Base-by-base conservation (phyloP, 2,113 vertebrate species). In the Platichthys stellatus region DNA sequence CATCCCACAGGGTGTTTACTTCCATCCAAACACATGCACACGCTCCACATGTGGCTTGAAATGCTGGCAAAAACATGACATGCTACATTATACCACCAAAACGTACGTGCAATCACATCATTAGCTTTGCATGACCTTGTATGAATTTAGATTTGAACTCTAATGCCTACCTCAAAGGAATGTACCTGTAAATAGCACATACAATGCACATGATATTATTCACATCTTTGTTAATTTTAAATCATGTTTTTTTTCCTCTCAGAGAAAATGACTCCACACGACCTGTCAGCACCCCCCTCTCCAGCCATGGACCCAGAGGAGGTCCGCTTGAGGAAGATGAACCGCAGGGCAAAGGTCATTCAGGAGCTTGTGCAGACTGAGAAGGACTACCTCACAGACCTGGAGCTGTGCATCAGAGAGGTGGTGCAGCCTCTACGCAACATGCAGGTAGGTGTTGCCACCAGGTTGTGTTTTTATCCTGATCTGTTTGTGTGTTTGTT, bases 281-380 rank as follows among this genome's bases (percentile, higher is more conserved):
- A 76, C 0, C 89, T 87, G 63, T 89, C 93, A 17, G 76, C 82
- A 0, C 83, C 90, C 6, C 76, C 92, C 1, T 87, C 93, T 8
- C 92, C 74, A 0, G 82, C 31, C 0, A 75, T 95, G 64, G 95
- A 97, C 79, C 94, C 93, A 0, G 94, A 97, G 68, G 96, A 96
- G 85, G 65, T 95, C 20, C 92, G 87, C 9, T 84, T 24, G 2
- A 88, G 90, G 65, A 96, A 97, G 94, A 98, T 98, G 96, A 93
- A 84, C 53, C 97, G 90, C 79, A 96, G 98, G 74, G 91, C 87
- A 5, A 98, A 96, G 87, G 95, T 99, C 89, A 96, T 99, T 0
- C 69, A 94, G 77, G 98, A 99, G 83, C 95, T 99, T 23, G 75
- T 97, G 49, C 96, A 97, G 93, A 99, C 98, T 0, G 98, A 99